These are phyloP conservation scores for Spodoptera littoralis DNA, from an alignment of 2,888 invertebrate genomes.

Conservation along the genomic window DNA sequence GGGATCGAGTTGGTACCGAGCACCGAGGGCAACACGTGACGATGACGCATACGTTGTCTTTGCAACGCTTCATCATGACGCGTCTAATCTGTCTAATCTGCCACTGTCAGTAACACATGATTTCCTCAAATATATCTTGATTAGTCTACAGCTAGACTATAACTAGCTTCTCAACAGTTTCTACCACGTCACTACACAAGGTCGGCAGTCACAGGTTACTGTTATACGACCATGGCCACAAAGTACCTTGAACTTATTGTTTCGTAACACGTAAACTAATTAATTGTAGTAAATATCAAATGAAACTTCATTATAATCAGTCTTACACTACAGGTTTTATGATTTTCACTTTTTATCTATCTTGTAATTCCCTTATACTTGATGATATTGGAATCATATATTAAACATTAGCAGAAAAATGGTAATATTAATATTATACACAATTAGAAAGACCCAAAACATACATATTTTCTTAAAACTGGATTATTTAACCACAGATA, in stretches of 20 bases:
- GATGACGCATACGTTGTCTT: conserved; percentile 33
- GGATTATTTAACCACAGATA: too few species aligned
- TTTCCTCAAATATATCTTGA: conserved; percentile 13
- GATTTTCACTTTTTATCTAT: too few species aligned
- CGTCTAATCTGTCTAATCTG: conserved; percentile 15
- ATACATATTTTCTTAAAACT: too few species aligned
- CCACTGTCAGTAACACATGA: conserved; percentile 10
- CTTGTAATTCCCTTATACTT: too few species aligned
- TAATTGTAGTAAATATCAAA: conserved; percentile 2
- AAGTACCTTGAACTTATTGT: conserved; percentile 53
- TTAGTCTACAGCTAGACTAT: conserved; percentile 3
- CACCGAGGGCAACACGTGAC: conserved; percentile 33
- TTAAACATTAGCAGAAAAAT: too few species aligned
- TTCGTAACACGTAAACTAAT: conserved; percentile 9
- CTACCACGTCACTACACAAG: conserved; percentile 27
- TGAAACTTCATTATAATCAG: too few species aligned
- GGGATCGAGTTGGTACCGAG: conserved; percentile 15
- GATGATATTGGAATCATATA: too few species aligned
- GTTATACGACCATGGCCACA: conserved; percentile 26
- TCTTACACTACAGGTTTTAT: too few species aligned
- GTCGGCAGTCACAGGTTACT: conserved; percentile 13
- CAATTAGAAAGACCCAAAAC: too few species aligned
- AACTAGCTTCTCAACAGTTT: background rate
- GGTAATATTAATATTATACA: too few species aligned
- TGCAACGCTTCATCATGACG: conserved; percentile 32